Evolutionary conservation across 2,113 vertebrate species (phyloP).

Genomic region (Tragelaphus scriptus): DNA sequence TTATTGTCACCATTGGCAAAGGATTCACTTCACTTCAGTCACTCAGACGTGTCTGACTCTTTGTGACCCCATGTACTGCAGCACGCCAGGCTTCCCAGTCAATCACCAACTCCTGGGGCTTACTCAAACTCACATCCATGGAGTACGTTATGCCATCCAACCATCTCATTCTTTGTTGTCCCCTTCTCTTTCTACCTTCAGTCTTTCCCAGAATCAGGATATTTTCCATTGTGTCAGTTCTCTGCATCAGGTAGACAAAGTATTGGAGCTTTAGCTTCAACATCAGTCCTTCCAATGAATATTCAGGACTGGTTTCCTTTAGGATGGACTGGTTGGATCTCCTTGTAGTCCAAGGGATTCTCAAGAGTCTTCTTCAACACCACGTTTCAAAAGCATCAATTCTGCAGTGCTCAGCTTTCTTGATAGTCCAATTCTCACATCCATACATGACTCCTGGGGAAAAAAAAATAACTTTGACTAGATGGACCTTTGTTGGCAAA

Average conservation of each 20-base stretch:
- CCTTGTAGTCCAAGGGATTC: neutral
- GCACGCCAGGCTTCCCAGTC: neutral
- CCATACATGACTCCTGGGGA: neutral
- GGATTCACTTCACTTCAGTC: neutral
- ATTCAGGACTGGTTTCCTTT: neutral
- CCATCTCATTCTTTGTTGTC: neutral
- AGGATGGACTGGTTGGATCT: neutral
- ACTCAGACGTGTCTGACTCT: neutral
- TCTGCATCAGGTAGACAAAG: neutral
- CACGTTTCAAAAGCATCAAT: neutral
- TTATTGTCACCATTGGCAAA: neutral
- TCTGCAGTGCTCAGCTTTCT: rapidly evolving
- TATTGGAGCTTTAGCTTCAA: neutral
- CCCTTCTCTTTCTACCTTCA: neutral
- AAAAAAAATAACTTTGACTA: neutral
- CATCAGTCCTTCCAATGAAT: neutral
- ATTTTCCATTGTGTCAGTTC: neutral
- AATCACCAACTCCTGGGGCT: neutral
- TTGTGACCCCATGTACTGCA: neutral
- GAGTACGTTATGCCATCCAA: neutral
- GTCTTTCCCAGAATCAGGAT: neutral
- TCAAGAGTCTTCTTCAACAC: neutral
- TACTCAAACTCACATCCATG: neutral
- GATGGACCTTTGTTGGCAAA: neutral
- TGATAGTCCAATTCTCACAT: neutral